Evolutionary conservation across 2,888 invertebrate species (phyloP), one percentile per base, ranked within the genome.

Genomic region (Amphiduros pacificus): DNA sequence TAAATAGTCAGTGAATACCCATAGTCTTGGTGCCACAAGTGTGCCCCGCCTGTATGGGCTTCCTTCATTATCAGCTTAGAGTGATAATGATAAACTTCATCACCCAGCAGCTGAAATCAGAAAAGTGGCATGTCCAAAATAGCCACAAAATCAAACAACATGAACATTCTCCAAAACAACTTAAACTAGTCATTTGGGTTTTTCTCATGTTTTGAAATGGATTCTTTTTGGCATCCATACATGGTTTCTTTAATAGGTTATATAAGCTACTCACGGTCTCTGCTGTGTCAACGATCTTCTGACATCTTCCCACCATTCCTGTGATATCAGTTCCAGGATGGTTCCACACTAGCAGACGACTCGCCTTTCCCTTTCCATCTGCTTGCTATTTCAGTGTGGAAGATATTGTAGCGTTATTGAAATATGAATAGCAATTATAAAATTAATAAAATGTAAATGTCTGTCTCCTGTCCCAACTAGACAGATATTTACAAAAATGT

Each of bases 21-120:
- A 66, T 80, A 80, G 61, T 80, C 80, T 61, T 80, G 80, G 60
- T 80, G 80, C 80, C 80, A 80, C 32, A 77, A 71, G 61, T 76
- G 76, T 20, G 73, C 69, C 3, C 80, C 79, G 14, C 78, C 79
- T 9, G 72, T 73, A 48, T 67, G 66, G 0, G 79, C 68, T 44
- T 78, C 77, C 55, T 80, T 80, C 75, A 77, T 78, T 74, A 80
- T 78, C 50, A 80, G 70, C 61, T 80, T 80, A 26, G 77, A 76
- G 66, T 80, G 80, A 63, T 80, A 79, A 63, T 79, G 79, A 61
- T 80, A 80, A 28, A 78, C 73, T 57, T 79, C 79, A 5, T 78
- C 79, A 1, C 74, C 76, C 40, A 79, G 66, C 29, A 80, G 59
- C 78, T 78, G 66, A n/a, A 67, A n/a, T n/a, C n/a, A n/a, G n/a